These are phyloP conservation scores for Ctenosaura bakeri DNA, from an alignment of 2,797 vertebrate species.

Conservation along the genomic window DNA sequence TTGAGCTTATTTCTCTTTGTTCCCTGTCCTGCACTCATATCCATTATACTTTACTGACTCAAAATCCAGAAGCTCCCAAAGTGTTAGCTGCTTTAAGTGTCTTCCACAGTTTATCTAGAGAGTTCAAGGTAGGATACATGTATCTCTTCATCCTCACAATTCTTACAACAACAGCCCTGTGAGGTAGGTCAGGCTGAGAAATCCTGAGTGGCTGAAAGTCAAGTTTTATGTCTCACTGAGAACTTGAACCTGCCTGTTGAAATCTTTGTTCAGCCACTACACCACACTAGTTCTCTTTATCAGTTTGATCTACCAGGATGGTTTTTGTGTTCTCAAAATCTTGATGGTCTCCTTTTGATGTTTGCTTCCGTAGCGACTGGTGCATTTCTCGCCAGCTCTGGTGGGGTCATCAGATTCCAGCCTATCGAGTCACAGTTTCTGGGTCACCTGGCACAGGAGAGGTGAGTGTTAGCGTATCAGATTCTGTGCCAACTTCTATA, in stretches of 20 bases:
- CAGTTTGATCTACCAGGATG: background rate
- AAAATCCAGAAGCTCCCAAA: background rate
- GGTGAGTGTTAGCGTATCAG: conserved; percentile 63
- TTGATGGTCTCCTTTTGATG: background rate
- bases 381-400: conserved; percentile 93
- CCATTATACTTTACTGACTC: too few relatives aligned
- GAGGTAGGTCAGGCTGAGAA: too few relatives aligned
- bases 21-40: background rate
- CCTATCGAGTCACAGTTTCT: conserved; percentile 82
- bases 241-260: too few relatives aligned
- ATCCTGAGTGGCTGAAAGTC: too few relatives aligned
- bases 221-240: too few relatives aligned
- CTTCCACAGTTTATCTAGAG: background rate
- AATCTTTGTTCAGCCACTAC: background rate
- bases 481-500: conserved; percentile 48
- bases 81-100: background rate
- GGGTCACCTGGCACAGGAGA: conserved; percentile 54
- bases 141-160: too few relatives aligned
- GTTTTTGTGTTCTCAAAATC: background rate
- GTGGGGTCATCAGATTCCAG: conserved; percentile 95
- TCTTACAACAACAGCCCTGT: too few relatives aligned
- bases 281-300: background rate
- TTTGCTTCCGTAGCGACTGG: conserved; percentile 86
- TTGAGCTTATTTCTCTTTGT: background rate
- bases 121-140: too few relatives aligned